Evolutionary conservation across 2,113 vertebrate species (phyloP).

Genomic region (Myotis lucifugus): DNA sequence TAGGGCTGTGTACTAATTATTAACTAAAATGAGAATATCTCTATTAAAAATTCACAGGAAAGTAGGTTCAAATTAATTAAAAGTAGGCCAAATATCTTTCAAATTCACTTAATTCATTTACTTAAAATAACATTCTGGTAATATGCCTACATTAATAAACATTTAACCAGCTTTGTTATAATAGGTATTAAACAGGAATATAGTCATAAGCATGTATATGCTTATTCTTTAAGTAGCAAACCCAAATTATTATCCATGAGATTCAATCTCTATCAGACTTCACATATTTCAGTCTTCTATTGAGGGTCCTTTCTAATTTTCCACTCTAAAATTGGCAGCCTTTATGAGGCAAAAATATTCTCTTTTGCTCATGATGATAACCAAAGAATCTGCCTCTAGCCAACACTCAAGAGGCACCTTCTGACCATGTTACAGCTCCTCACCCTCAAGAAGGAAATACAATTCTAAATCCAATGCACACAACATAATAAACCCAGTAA

Average conservation of each 20-base stretch:
- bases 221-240: slow-evolving; percentile 12
- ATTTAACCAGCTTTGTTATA: background rate
- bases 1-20: background rate
- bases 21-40: slow-evolving; percentile 18
- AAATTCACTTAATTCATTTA: slow-evolving; percentile 20
- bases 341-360: background rate
- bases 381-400: background rate
- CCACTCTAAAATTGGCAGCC: background rate
- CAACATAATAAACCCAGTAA: background rate
- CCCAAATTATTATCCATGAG: slow-evolving; percentile 12
- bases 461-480: background rate
- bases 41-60: slow-evolving; percentile 29
- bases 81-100: background rate
- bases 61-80: background rate
- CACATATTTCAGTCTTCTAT: background rate
- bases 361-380: background rate
- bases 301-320: background rate
- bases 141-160: background rate
- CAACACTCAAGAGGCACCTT: background rate
- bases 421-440: background rate
- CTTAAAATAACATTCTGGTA: slow-evolving; percentile 11
- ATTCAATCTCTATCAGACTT: background rate
- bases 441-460: background rate
- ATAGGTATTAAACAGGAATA: background rate
- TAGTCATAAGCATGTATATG: background rate